Conservation (phyloP, 2,797 vertebrate species). For the Myripristis jacobus region DNA sequence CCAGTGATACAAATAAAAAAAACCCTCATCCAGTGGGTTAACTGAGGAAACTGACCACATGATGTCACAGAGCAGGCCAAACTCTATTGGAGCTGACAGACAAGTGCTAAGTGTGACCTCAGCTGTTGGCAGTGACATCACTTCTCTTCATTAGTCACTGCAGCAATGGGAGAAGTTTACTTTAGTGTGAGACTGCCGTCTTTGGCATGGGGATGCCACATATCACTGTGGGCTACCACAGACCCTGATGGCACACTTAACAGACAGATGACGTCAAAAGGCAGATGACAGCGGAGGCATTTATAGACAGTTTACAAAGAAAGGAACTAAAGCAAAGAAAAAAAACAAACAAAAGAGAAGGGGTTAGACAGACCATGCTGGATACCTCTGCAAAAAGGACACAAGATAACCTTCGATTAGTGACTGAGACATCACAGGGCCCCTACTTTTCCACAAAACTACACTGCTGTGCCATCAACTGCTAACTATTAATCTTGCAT, state of each 20-base stretch:
- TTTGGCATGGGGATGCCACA: slow-evolving; percentile 68
- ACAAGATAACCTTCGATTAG: no score
- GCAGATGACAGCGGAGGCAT: slow-evolving; percentile 40
- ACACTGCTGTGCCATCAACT: no score
- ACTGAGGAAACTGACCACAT: slow-evolving; percentile 46
- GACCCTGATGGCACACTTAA: slow-evolving; percentile 55
- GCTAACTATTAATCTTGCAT: no score
- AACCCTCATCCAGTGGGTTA: slow-evolving; percentile 12
- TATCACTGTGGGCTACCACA: slow-evolving; percentile 62
- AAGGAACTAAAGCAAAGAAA: background rate
- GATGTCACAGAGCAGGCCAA: slow-evolving; percentile 59
- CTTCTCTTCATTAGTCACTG: slow-evolving; percentile 58
- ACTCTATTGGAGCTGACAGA: slow-evolving; percentile 42
- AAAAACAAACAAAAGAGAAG: background rate
- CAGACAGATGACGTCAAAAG: slow-evolving; percentile 45
- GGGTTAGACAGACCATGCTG: background rate
- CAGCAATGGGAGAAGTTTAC: slow-evolving; percentile 51
- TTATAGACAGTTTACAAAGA: slow-evolving; percentile 23
- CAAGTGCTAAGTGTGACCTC: slow-evolving; percentile 55
- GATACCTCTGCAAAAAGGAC: background rate
- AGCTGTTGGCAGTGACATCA: slow-evolving; percentile 62
- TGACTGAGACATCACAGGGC: background rate
- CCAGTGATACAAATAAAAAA: background rate
- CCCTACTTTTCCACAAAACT: background rate
- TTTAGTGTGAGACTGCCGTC: slow-evolving; percentile 67